Conservation (phyloP, 2,888 invertebrate genomes). For the Emmelina monodactyla region DNA sequence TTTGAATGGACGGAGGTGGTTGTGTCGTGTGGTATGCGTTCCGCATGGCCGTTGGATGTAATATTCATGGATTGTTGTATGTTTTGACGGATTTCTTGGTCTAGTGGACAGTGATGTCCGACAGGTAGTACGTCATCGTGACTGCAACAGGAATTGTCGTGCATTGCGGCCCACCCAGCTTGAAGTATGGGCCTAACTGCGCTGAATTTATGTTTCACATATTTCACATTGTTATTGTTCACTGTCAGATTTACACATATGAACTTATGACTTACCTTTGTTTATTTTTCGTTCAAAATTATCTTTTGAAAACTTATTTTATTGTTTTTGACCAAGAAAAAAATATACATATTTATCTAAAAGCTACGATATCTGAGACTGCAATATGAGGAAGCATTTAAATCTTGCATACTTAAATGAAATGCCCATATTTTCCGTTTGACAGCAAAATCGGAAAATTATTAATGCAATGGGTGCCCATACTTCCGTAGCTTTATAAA, state of each 20-base stretch:
- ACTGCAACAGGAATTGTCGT: conserved; percentile 20
- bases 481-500: neutral
- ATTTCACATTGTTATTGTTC: neutral
- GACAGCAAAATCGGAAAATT: neutral
- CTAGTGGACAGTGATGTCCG: conserved; percentile 19
- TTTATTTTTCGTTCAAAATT: neutral
- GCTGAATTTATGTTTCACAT: neutral
- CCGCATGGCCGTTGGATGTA: neutral
- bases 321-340: neutral
- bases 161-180: neutral
- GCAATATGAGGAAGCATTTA: conserved; percentile 1
- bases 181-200: neutral
- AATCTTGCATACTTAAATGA: no score
- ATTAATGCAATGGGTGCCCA: neutral
- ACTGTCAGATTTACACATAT: no score
- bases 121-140: conserved; percentile 43
- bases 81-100: conserved; percentile 15
- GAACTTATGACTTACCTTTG: neutral
- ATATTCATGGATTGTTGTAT: neutral
- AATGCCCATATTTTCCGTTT: neutral
- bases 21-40: no score
- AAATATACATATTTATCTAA: no score
- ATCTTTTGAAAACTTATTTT: neutral
- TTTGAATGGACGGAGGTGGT: no score
- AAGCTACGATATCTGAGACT: no score